Percentiles rank a stretch among this genome's conserved stretches.
These are phyloP conservation scores for Tupaia chinensis DNA, from an alignment of 2,113 vertebrate species.

Conservation along the genomic window DNA sequence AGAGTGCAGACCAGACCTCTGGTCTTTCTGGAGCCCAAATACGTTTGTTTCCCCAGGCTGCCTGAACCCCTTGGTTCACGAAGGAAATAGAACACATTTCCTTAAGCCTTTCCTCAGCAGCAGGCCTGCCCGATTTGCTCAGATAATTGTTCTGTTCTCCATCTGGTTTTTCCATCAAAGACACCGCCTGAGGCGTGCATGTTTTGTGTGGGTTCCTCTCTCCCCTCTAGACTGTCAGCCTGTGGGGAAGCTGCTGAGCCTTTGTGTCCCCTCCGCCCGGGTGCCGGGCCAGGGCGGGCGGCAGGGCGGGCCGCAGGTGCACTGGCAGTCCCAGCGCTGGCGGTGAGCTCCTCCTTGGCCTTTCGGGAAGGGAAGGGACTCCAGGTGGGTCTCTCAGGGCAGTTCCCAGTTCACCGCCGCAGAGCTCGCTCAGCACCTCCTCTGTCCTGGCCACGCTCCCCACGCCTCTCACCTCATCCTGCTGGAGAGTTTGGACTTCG, in stretches of 20 bases:
- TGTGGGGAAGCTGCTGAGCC: constrained; percentile 39
- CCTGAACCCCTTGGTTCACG: neutral
- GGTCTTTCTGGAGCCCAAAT: neutral
- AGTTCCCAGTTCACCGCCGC: neutral
- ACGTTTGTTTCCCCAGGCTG: neutral
- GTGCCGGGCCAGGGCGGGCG: neutral
- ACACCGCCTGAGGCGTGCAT: constrained; percentile 64
- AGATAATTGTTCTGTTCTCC: constrained; percentile 76
- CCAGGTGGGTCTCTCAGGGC: neutral
- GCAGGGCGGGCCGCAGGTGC: neutral
- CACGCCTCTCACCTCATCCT: neutral
- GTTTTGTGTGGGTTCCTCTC: constrained; percentile 56
- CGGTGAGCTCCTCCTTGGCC: neutral
- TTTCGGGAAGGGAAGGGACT: neutral
- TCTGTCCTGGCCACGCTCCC: neutral
- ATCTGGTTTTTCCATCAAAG: constrained; percentile 74
- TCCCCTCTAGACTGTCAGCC: constrained; percentile 42
- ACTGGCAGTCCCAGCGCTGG: neutral
- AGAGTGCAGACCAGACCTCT: neutral
- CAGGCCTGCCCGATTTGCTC: constrained; percentile 75
- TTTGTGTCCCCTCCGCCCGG: constrained; percentile 47
- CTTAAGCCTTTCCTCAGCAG: constrained; percentile 68
- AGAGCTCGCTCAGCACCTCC: neutral
- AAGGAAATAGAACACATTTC: constrained; percentile 63
- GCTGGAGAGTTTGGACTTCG: neutral